phyloP scores from a whole-genome alignment of 2,888 invertebrate genomes.

The Euplexia lucipara region DNA sequence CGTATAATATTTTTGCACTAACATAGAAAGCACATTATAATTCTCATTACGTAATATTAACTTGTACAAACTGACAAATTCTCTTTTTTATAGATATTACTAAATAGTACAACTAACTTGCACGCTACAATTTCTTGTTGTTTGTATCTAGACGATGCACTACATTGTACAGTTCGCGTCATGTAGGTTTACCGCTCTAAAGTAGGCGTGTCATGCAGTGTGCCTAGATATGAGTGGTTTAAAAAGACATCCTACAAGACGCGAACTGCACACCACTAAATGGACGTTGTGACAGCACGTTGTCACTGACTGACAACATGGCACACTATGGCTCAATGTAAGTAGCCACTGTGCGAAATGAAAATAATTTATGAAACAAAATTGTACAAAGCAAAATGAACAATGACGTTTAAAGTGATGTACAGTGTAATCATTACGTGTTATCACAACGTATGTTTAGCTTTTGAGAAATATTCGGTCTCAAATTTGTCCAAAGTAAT shows the following conservation, averaged over 20 bases:
- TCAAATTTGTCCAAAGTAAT: constrained; percentile 26
- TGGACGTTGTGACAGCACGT: constrained; percentile 12
- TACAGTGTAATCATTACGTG: too few species aligned
- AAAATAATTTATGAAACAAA: too few species aligned
- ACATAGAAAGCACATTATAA: constrained; percentile 68
- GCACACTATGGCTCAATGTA: background rate
- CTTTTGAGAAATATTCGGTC: constrained; percentile 21
- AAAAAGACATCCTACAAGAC: too few species aligned
- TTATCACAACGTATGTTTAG: constrained; percentile 8
- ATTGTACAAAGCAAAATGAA: too few species aligned
- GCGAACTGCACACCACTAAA: too few species aligned
- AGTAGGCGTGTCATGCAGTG: too few species aligned
- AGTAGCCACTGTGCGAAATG: too few species aligned
- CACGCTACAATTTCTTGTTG: constrained; percentile 34
- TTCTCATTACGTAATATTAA: constrained; percentile 71
- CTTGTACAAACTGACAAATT: constrained; percentile 74
- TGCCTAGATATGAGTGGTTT: too few species aligned
- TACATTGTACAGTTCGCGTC: constrained; percentile 1
- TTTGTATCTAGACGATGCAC: constrained; percentile 21
- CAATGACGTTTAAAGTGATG: too few species aligned
- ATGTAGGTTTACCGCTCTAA: too few species aligned
- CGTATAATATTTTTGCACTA: constrained; percentile 72
- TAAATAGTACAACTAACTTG: constrained; percentile 65
- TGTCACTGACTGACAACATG: background rate
- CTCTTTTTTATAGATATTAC: constrained; percentile 64